phyloP scores from a whole-genome alignment of 2,113 vertebrate genomes.

The Grallaria varia region DNA sequence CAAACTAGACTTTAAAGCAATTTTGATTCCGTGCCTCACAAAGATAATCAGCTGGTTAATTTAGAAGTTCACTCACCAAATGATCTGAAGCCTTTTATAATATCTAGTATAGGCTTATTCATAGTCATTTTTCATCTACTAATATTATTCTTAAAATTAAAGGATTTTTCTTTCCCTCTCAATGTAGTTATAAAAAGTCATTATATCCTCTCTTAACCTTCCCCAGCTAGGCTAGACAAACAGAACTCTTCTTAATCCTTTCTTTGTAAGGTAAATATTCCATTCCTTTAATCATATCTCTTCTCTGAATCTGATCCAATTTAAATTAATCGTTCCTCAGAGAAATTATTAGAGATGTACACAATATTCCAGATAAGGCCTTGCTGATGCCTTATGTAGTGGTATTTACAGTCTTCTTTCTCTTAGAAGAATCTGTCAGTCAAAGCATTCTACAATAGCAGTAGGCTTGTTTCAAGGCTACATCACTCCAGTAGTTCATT shows the following conservation, averaged over 20 bases:
- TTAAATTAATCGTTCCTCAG: slow-evolving; percentile 9
- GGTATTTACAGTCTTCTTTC: not conserved
- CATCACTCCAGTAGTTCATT: not conserved
- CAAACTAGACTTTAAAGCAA: not conserved
- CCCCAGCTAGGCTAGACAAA: not conserved
- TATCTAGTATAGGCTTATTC: not conserved
- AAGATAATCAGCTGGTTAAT: not conserved
- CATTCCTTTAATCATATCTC: not conserved
- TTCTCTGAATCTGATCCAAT: not conserved
- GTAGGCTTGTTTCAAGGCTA: not conserved
- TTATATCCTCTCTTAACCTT: not conserved
- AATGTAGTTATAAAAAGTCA: not conserved
- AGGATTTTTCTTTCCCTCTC: not conserved
- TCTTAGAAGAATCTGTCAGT: not conserved
- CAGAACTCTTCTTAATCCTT: not conserved
- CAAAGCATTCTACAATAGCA: not conserved
- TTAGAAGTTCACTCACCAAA: not conserved
- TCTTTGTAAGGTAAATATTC: slow-evolving; percentile 1
- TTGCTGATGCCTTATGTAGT: not conserved
- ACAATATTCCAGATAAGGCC: not conserved
- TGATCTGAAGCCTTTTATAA: not conserved
- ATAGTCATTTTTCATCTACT: not conserved
- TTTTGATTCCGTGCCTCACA: not conserved
- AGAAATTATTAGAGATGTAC: not conserved
- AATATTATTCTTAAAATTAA: not conserved